Base-by-base conservation (phyloP, 1,140 invertebrate species). In the Antheraea mylitta region DNA sequence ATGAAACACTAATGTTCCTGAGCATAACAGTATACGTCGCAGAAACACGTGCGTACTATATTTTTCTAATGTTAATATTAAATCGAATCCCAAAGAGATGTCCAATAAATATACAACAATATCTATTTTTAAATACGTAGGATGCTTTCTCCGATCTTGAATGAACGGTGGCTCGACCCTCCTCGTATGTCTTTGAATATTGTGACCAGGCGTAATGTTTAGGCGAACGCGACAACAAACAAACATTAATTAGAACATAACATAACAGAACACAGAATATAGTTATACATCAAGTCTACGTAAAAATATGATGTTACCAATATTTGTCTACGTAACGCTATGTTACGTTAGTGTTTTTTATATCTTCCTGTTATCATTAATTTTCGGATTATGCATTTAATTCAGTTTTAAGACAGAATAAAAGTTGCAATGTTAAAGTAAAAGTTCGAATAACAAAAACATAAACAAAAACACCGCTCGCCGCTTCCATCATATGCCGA, bases 111-210 rank as follows among this genome's bases (percentile, higher is more conserved):
- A 90, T 79, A 79, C 75, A 75, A 83, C 80, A 83, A 87, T 84
- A 75, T 89, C 88, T 90, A 90, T 90, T 90, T 91, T 87, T 30
- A 87, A 89, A 88, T 88, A 82, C 85, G 80, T 86, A 83, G 81
- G 80, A 86, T 84, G 85, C 89, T 89, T 87, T 87, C 86, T 83
- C 80, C 83, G 80, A 83, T 90, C 82, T 83, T 89, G 88, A 90
- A 90, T 91, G 87, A 90, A 89, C 85, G 76, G 74, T 75, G 74
- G 79, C 76, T 58, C 86, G 82, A 85, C 89, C 87, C 87, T 85
- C 82, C 78, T 79, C 80, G 87, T 86, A 84, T 86, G 82, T 81
- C 79, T 82, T 73, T 79, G 78, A 63, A 71, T 75, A 63, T 68
- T 77, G 80, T 67, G 42, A 48, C 22, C 37, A 53, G 68, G 71